Evolutionary conservation across 64 coral and sea anemone genomes (phyloP), one percentile per base, ranked within the genome.

Genomic region (Cladopsammia gracilis): DNA sequence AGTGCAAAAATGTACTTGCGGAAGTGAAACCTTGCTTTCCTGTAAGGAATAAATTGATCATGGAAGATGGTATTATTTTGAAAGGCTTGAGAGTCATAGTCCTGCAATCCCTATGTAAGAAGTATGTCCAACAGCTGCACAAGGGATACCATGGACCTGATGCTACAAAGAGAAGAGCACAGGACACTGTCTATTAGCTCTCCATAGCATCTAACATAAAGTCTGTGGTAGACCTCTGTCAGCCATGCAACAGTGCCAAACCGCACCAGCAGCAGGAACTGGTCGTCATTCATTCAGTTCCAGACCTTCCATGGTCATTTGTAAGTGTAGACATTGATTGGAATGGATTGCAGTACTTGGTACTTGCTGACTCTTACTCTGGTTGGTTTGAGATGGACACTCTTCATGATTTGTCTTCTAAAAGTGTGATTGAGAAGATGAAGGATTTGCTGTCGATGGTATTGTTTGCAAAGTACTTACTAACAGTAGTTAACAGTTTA

Each of bases 361-460:
- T 62, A 24, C 11, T 67, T 3, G 79, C 64, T 16, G 79, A 83
- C 43, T 44, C 58, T 18, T 83, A 82, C 53, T 60, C 54, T 20
- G 78, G n/a, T n/a, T n/a, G n/a, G n/a, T n/a, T n/a, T n/a, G n/a
- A n/a, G n/a, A n/a, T n/a, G n/a, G n/a, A n/a, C 16, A 12, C 58
- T 10, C 25, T 7, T 44, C 0, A 9, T 16, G 16, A 53, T 26
- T 25, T 64, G 0, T 59, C 78, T n/a, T n/a, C 78, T 11, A 45
- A 24, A 23, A 68, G 34, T 7, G 60, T 85, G 47, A 68, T 85
- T n/a, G 14, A 85, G 19, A 20, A 67, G 14, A 15, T 68, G 7
- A 85, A 85, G n/a, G 49, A 49, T 82, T 82, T 44, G 50, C 78
- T 26, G n/a, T n/a, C n/a, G 25, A 82, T 44, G 78, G 78, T 8